A percentile compares a stretch with the other conserved stretches of the same genome.
Conservation (phyloP, 2,888 invertebrate species). For the Cerceris rybyensis region DNA sequence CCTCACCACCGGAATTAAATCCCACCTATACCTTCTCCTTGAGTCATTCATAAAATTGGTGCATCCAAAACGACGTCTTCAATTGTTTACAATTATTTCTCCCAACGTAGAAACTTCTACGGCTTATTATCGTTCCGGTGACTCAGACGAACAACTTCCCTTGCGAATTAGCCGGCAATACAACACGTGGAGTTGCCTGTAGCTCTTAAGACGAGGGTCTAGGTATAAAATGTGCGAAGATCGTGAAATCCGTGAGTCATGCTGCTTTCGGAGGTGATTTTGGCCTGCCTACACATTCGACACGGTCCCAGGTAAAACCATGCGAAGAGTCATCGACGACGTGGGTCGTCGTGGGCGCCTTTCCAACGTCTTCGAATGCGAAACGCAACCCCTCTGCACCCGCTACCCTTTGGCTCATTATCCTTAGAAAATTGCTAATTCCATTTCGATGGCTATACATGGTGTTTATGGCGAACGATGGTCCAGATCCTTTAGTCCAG, state of each 20-base stretch:
- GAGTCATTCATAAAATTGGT: too few relatives aligned
- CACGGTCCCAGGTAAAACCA: slow-evolving; percentile 47
- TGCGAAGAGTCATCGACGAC: slow-evolving; percentile 54
- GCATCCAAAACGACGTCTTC: too few relatives aligned
- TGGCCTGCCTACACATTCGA: slow-evolving; percentile 53
- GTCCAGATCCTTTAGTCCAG: too few relatives aligned
- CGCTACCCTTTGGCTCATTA: slow-evolving; percentile 18
- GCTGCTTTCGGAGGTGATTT: slow-evolving; percentile 66
- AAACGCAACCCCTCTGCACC: not conserved
- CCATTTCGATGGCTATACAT: not conserved
- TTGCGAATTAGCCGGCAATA: too few relatives aligned
- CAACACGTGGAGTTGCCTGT: slow-evolving; percentile 15
- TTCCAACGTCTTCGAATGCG: slow-evolving; percentile 26
- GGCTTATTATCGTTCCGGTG: too few relatives aligned
- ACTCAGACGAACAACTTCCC: too few relatives aligned
- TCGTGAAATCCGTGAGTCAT: slow-evolving; percentile 57
- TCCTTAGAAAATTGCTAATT: slow-evolving; percentile 19
- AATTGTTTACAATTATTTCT: too few relatives aligned
- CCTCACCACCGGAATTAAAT: too few relatives aligned
- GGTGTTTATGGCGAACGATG: too few relatives aligned
- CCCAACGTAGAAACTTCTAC: too few relatives aligned
- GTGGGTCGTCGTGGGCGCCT: slow-evolving; percentile 58
- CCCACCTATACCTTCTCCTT: too few relatives aligned
- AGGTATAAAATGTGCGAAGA: slow-evolving; percentile 12
- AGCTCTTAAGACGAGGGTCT: slow-evolving; percentile 34